phyloP scores from a whole-genome alignment of 35 echinoderm and acorn worm genomes.

The Nesometra sesokonis region DNA sequence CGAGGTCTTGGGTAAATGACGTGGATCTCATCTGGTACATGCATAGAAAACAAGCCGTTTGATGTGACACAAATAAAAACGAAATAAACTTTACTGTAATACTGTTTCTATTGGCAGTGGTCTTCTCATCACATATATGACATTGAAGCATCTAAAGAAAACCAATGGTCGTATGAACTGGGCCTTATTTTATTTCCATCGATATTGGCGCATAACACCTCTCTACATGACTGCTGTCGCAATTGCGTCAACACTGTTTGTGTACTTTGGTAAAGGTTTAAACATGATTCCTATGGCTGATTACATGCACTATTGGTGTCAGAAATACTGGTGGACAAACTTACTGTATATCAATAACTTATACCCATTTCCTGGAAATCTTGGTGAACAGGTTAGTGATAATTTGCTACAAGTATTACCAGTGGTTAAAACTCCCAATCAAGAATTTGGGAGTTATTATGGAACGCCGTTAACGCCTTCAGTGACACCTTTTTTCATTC shows the following conservation, averaged over 20 bases:
- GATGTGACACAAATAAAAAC: no score
- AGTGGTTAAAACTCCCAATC: no score
- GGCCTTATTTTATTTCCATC: slow-evolving; percentile 66
- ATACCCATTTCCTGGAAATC: slow-evolving; percentile 29
- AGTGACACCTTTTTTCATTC: no score
- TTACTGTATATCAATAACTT: slow-evolving; percentile 86
- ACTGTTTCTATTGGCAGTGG: slow-evolving; percentile 22
- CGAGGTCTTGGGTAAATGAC: no score
- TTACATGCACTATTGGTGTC: background rate
- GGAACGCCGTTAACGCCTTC: no score
- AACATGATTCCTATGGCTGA: background rate
- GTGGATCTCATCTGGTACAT: no score
- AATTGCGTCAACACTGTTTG: slow-evolving; percentile 5
- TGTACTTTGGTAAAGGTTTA: slow-evolving; percentile 46
- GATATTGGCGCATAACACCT: slow-evolving; percentile 66
- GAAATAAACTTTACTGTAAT: background rate
- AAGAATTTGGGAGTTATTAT: no score
- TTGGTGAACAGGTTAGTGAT: background rate
- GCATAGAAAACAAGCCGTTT: no score
- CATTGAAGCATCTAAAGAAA: slow-evolving; percentile 46
- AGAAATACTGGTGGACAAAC: slow-evolving; percentile 86
- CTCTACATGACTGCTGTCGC: slow-evolving; percentile 54
- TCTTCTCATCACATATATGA: slow-evolving; percentile 54
- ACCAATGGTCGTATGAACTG: slow-evolving; percentile 55
- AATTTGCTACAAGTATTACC: no score